phyloP scores from a whole-genome alignment of 2,888 invertebrate genomes.

The Dryobota labecula region DNA sequence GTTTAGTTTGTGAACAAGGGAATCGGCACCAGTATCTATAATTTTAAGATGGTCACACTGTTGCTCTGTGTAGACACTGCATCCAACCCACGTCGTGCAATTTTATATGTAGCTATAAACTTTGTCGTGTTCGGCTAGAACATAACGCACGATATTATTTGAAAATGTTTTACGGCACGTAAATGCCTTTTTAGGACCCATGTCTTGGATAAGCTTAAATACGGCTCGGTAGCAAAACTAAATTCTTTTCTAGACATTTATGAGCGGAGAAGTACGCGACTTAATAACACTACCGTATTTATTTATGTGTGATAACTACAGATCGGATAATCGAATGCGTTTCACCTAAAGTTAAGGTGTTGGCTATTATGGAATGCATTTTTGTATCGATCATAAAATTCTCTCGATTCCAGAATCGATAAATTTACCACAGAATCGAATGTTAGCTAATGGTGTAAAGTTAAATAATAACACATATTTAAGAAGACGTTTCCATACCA shows the following conservation, averaged over 20 bases:
- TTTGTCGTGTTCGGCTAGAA: constrained; percentile 52
- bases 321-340: no score
- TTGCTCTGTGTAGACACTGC: constrained; percentile 37
- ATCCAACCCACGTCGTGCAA: constrained; percentile 58
- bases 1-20: no score
- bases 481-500: no score
- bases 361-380: no score
- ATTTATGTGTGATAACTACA: not conserved
- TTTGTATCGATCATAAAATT: no score
- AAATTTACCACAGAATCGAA: no score
- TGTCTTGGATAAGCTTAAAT: constrained; percentile 20
- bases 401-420: no score
- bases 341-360: no score
- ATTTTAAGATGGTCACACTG: no score
- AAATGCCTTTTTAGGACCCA: constrained; percentile 38
- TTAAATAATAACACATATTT: no score
- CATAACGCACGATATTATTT: constrained; percentile 51
- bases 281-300: constrained; percentile 1
- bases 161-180: constrained; percentile 53
- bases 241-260: constrained; percentile 31
- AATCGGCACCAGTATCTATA: no score
- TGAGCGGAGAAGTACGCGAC: constrained; percentile 5
- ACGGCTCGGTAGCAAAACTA: constrained; percentile 34
- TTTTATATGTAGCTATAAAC: constrained; percentile 60
- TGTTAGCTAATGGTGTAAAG: no score